Conservation (phyloP, 2,797 vertebrate genomes). For the Sebastes goodei region DNA sequence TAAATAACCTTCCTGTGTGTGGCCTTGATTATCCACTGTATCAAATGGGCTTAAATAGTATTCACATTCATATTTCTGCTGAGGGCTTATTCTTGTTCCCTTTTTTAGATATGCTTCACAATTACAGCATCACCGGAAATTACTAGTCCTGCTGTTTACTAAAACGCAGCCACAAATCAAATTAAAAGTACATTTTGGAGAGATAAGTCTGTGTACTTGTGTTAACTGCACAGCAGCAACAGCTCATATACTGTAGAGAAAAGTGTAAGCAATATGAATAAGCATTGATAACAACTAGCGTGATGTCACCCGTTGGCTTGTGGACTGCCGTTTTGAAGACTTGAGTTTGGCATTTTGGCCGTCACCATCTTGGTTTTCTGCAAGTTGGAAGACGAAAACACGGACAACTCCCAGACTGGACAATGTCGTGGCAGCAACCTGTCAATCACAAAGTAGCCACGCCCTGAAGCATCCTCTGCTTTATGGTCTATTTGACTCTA, state of each 20-base stretch:
- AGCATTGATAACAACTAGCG: no score
- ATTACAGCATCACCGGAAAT: not conserved
- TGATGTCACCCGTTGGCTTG: no score
- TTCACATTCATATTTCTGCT: slow-evolving; percentile 18
- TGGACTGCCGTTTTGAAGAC: no score
- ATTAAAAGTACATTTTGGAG: not conserved
- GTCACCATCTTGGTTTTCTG: no score
- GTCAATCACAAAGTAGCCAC: no score
- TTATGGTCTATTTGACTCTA: no score
- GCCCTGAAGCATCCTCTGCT: no score
- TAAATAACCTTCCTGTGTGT: slow-evolving; percentile 27
- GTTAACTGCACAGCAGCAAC: not conserved
- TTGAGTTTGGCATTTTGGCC: no score
- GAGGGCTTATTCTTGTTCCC: not conserved
- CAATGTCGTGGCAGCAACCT: no score
- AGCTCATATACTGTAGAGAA: not conserved
- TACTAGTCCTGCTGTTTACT: not conserved
- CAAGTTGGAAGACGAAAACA: no score
- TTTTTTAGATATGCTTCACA: not conserved
- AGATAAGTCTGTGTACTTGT: not conserved
- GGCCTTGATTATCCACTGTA: slow-evolving; percentile 37
- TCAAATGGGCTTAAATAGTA: slow-evolving; percentile 20
- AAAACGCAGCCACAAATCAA: slow-evolving; percentile 5
- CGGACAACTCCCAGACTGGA: no score
- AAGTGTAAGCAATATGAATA: not conserved